A percentile compares a stretch with the other conserved stretches of the same genome.
These are phyloP conservation scores for Cephonodes hylas DNA, from an alignment of 2,888 invertebrate species.

Conservation along the genomic window DNA sequence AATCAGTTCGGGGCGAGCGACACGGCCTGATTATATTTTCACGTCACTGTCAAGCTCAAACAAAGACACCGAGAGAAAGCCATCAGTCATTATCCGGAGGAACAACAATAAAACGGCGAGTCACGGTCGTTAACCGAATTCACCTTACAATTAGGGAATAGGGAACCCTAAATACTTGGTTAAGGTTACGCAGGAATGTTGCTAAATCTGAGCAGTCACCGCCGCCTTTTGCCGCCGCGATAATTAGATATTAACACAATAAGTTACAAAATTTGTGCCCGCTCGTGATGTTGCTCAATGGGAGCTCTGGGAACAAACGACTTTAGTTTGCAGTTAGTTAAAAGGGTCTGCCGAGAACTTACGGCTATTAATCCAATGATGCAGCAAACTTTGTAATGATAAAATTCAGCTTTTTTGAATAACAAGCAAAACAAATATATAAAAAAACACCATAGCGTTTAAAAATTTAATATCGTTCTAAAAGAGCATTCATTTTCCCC, in stretches of 20 bases:
- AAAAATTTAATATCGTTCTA: background rate
- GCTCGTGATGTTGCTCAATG: conserved; percentile 19
- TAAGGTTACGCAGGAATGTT: conserved; percentile 49
- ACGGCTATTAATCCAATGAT: conserved; percentile 6
- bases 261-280: conserved; percentile 35
- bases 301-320: conserved; percentile 12
- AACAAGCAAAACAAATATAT: background rate
- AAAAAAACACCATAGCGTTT: background rate
- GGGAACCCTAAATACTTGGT: conserved; percentile 48
- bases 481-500: background rate
- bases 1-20: conserved; percentile 27
- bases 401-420: background rate
- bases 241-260: conserved; percentile 49
- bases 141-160: conserved; percentile 57
- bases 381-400: background rate
- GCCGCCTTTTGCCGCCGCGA: conserved; percentile 37
- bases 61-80: conserved; percentile 72
- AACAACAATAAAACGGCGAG: conserved; percentile 72
- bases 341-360: background rate
- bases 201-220: conserved; percentile 53
- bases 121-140: conserved; percentile 74
- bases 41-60: conserved; percentile 68
- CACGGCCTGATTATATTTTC: conserved; percentile 71
- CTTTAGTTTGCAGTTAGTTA: conserved; percentile 12
- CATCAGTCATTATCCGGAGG: conserved; percentile 76